phyloP scores from a whole-genome alignment of 2,113 vertebrate genomes.

The Sitta europaea region DNA sequence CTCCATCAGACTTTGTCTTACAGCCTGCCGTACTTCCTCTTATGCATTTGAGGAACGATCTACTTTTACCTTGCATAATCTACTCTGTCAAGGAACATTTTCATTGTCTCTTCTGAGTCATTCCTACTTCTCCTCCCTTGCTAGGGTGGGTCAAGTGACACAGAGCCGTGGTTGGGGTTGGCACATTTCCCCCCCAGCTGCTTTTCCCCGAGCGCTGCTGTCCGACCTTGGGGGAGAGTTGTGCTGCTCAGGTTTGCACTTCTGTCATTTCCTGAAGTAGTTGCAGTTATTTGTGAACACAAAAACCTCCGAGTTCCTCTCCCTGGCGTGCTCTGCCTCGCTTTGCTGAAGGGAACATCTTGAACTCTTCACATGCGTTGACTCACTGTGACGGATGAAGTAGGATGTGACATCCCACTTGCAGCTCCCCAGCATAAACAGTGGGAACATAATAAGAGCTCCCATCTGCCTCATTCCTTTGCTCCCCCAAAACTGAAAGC shows the following conservation, averaged over 20 bases:
- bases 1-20: not conserved
- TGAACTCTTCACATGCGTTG: slow-evolving; percentile 43
- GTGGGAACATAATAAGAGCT: slow-evolving; percentile 40
- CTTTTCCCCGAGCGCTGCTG: not conserved
- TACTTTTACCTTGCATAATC: not conserved
- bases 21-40: not conserved
- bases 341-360: slow-evolving; percentile 60
- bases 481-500: slow-evolving; percentile 16
- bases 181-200: not conserved
- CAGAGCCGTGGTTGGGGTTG: not conserved
- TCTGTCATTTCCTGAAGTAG: not conserved
- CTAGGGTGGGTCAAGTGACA: not conserved
- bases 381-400: slow-evolving; percentile 45
- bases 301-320: not conserved
- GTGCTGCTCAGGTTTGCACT: not conserved
- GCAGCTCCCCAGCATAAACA: slow-evolving; percentile 51
- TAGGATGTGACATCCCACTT: slow-evolving; percentile 61
- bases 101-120: not conserved
- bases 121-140: not conserved
- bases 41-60: not conserved
- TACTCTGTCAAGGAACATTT: not conserved
- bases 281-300: slow-evolving; percentile 31
- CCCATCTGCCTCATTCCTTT: not conserved
- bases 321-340: not conserved
- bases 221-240: not conserved